These are phyloP conservation scores for Catocala sponsa DNA, from an alignment of 2,888 invertebrate species.

Conservation along the genomic window DNA sequence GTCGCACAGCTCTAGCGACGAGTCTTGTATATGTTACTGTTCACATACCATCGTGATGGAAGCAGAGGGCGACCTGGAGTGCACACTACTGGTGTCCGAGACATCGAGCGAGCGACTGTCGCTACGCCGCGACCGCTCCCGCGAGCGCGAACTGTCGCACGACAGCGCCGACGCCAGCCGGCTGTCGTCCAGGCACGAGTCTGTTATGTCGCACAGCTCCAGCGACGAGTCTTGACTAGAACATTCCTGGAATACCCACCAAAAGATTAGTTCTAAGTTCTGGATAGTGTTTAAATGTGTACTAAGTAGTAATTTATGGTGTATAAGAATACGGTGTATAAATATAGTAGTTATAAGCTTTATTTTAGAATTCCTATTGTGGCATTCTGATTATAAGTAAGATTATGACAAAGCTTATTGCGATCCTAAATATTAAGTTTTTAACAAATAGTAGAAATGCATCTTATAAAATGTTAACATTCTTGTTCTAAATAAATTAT, in stretches of 20 bases:
- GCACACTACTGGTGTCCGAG: constrained; percentile 81
- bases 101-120: constrained; percentile 83
- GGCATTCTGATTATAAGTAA: neutral
- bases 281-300: neutral
- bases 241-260: constrained; percentile 75
- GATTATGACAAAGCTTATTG: neutral
- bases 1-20: no score
- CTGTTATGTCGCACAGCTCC: constrained; percentile 81
- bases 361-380: no score
- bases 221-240: constrained; percentile 87
- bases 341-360: no score
- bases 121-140: constrained; percentile 80
- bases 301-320: neutral
- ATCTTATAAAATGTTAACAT: no score
- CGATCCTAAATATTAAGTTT: neutral
- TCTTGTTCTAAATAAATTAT: no score
- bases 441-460: neutral
- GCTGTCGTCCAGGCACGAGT: constrained; percentile 77
- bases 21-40: neutral
- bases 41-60: constrained; percentile 79
- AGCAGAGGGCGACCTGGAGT: constrained; percentile 81
- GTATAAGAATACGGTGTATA: no score
- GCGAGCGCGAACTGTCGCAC: constrained; percentile 79
- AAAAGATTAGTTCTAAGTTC: neutral
- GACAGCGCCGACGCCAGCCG: constrained; percentile 82